Conservation (phyloP, 2,113 vertebrate species). For the Myodes glareolus region DNA sequence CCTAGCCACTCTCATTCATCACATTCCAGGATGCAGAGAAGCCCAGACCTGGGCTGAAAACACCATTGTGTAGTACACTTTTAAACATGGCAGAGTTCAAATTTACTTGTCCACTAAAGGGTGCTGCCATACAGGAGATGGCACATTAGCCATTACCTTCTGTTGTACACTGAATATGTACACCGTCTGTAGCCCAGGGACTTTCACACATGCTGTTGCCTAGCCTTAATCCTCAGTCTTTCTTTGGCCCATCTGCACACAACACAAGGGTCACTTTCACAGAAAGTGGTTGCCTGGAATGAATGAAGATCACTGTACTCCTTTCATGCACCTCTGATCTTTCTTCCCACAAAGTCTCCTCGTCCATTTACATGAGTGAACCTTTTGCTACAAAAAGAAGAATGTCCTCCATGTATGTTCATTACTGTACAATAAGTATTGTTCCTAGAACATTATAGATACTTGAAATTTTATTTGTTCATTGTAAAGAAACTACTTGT, state of each 20-base stretch:
- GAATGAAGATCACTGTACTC: not conserved
- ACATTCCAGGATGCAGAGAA: not conserved
- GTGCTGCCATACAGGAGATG: not conserved
- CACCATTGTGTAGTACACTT: not conserved
- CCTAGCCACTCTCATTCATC: not conserved
- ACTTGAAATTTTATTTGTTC: not conserved
- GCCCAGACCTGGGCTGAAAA: not conserved
- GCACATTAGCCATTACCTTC: not conserved
- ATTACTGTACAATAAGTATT: not conserved
- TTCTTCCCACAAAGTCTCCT: not conserved
- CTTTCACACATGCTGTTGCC: not conserved
- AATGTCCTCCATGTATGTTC: not conserved
- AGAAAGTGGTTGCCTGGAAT: not conserved
- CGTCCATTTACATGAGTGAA: not conserved
- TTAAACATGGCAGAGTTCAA: not conserved
- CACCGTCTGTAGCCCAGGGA: not conserved
- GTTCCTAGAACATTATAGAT: not conserved
- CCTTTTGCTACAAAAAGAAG: not conserved
- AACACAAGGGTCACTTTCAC: not conserved
- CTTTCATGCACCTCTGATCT: not conserved
- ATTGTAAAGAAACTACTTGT: not conserved
- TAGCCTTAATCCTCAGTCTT: not conserved
- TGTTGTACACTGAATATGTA: not conserved
- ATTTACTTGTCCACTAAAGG: slow-evolving; percentile 5
- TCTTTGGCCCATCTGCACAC: not conserved